phyloP scores from a whole-genome alignment of 2,797 vertebrate species.

The Lutra lutra region DNA sequence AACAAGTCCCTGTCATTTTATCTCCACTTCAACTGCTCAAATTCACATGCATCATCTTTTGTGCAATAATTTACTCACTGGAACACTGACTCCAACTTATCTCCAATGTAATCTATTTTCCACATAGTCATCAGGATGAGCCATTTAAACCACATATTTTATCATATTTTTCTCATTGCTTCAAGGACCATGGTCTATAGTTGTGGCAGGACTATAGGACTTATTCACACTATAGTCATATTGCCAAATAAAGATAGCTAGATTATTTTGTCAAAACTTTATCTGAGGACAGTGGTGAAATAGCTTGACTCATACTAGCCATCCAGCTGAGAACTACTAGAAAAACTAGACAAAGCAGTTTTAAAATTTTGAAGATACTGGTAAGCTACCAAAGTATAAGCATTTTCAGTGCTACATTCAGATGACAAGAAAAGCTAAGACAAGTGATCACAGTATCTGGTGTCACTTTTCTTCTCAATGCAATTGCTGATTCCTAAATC shows the following conservation, averaged over 20 bases:
- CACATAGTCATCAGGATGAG: neutral
- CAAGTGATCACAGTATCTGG: neutral
- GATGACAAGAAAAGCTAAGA: neutral
- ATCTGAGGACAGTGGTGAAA: neutral
- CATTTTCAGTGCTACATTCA: neutral
- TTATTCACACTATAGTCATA: neutral
- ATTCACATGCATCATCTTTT: neutral
- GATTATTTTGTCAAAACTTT: neutral
- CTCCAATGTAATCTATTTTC: neutral
- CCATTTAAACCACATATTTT: constrained; percentile 27
- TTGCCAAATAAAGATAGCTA: neutral
- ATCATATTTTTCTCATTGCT: neutral
- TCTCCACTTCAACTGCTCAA: neutral
- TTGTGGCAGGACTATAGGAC: neutral
- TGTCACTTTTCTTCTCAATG: neutral
- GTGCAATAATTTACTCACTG: neutral
- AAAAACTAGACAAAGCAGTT: neutral
- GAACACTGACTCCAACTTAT: neutral
- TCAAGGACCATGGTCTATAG: neutral
- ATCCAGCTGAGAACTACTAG: neutral
- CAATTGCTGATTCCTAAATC: neutral
- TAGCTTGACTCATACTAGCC: neutral
- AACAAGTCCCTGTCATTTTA: neutral
- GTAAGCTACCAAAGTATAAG: neutral
- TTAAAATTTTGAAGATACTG: neutral